Evolutionary conservation across 2,113 vertebrate genomes (phyloP), one percentile per base, ranked within the genome.

Genomic region (Brachyhypopomus gauderio): DNA sequence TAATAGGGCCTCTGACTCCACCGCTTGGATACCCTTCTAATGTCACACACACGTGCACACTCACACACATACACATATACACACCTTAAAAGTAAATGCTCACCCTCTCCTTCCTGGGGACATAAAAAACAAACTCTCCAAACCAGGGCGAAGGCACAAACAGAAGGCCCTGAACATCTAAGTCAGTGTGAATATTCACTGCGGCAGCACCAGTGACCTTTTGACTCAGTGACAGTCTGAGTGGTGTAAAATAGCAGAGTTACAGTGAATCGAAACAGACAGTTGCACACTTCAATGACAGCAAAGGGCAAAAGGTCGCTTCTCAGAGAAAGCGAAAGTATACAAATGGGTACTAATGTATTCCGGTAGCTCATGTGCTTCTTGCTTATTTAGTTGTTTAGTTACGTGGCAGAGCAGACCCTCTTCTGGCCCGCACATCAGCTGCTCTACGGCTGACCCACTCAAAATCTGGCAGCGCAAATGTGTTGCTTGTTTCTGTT

Each of bases 401-500:
- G 45, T 52, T 25, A 38, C 27, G 58, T 72, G 48, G 77, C 64
- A 81, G 72, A 75, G 56, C 63, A 75, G 41, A 74, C 80, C 69
- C 81, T 85, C 48, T 77, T 48, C 73, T 85, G 77, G 77, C 81
- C 81, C 17, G 25, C 67, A 77, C 66, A 79, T 71, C 69, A 62
- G 58, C 36, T 52, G 58, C 66, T 77, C 60, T 60, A 38, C 74
- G 77, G 77, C 81, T 81, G 83, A 84, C 79, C 82, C 85, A 75
- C 82, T 81, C 79, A 81, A 77, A 84, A 83, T 79, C 79, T 83
- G 87, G 74, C 64, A 87, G 83, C 60, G n/a, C 45, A 74, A 84
- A 84, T 75, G 69, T 79, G 81, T 83, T 85, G 83, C 81, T 86
- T 84, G 77, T 70, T 69, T 85, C 84, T 64, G 72, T 86, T 80